Conservation (phyloP, 2,888 invertebrate species). For the Trachelus tabidus region DNA sequence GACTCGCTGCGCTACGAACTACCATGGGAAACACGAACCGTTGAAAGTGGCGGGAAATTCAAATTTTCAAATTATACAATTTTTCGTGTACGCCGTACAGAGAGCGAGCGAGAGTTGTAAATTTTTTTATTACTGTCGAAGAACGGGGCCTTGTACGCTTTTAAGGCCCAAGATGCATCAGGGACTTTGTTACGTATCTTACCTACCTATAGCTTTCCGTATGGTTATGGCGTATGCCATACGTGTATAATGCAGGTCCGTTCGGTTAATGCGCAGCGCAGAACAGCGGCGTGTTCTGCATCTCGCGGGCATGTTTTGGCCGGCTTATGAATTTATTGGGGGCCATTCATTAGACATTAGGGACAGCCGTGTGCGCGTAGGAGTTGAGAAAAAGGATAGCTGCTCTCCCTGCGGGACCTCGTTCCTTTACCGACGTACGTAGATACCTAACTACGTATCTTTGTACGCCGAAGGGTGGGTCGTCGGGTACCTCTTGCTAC, state of each 20-base stretch:
- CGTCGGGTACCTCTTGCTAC: neutral
- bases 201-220: neutral
- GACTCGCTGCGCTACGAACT: neutral
- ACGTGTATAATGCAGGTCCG: constrained; percentile 7
- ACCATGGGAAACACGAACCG: neutral
- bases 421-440: constrained; percentile 17
- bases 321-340: constrained; percentile 64
- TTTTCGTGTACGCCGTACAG: neutral
- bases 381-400: constrained; percentile 53
- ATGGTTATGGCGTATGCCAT: constrained; percentile 4
- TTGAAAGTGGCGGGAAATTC: neutral
- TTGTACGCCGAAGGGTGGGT: neutral
- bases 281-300: constrained; percentile 49
- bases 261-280: constrained; percentile 30
- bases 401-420: constrained; percentile 46
- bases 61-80: neutral
- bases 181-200: neutral
- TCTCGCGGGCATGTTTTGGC: constrained; percentile 59
- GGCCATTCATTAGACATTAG: constrained; percentile 63
- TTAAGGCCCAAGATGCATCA: neutral
- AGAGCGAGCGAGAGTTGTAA: too few species aligned
- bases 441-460: neutral
- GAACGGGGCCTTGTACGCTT: neutral
- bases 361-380: constrained; percentile 49
- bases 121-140: neutral